Evolutionary conservation across 53 echinoderm and acorn worm species (phyloP), one percentile per base, ranked within the genome.

Genomic region (Holothuria scabra): DNA sequence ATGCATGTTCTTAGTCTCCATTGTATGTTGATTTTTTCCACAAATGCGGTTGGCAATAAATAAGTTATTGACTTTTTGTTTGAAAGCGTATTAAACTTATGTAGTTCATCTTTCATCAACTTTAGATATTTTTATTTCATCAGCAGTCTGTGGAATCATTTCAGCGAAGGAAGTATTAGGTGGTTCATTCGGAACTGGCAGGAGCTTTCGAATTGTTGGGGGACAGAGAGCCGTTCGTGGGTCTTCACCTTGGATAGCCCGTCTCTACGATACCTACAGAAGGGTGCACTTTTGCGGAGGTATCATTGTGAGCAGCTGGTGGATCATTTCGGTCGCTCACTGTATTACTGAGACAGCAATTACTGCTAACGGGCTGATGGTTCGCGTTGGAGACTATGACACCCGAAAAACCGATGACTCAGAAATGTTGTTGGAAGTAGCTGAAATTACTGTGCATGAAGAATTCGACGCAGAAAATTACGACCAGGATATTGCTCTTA

Each of bases 301-400:
- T 21, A 76, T 75, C 21, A 75, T 94, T 22, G 33, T 94, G 24
- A 90, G 88, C 83, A 67, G 82, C 64, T 71, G 79, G 13, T 92
- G 95, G 95, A 88, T 90, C 29, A 26, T 95, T 55, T 92, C 95
- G 2, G 90, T 92, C 14, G 92, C 92, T 3, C 74, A 86, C 30
- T 92, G 95, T 59, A 71, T 95, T 14, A 60, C 44, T 8, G 30
- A 66, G 10, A 46, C 26, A n/a, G 70, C 52, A 0, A 56, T 63
- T 1, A 59, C 80, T 21, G 68, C 72, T 7, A 44, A 65, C 0
- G 56, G 79, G 7, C 10, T 92, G 23, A 75, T 84, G 33, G 57
- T 95, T 52, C 88, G 67, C 41, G 66, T 95, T 16, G 95, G 95
- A 33, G 95, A 95, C 60, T 90, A 92, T 65, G 92, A 92, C 32